Evolutionary conservation across 2,888 invertebrate species (phyloP).

Genomic region (Cheilosia grossa): DNA sequence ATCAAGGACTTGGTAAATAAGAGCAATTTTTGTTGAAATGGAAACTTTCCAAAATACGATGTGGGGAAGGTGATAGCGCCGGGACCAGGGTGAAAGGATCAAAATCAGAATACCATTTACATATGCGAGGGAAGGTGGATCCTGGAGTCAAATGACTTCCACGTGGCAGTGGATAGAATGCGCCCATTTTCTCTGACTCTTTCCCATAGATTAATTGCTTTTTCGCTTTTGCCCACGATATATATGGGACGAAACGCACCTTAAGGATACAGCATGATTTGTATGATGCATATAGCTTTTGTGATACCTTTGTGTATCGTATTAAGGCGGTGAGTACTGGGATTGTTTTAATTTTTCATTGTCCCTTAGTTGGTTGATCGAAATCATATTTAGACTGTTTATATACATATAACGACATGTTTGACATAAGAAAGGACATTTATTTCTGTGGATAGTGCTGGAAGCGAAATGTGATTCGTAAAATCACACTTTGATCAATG

Average conservation of each 20-base stretch:
- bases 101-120: conserved; percentile 56
- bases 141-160: conserved; percentile 19
- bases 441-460: no score
- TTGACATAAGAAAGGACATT: no score
- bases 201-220: conserved; percentile 36
- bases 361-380: no score
- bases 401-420: no score
- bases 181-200: conserved; percentile 16
- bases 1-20: conserved; percentile 14
- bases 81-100: conserved; percentile 11
- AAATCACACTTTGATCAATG: no score
- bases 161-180: background rate
- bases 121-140: conserved; percentile 15
- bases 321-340: background rate
- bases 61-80: conserved; percentile 2
- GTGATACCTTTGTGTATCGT: conserved; percentile 1
- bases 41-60: conserved; percentile 30
- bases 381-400: no score
- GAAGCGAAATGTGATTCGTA: no score
- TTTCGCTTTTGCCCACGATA: conserved; percentile 29
- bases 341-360: conserved; percentile 11
- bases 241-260: conserved; percentile 4
- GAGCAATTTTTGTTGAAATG: conserved; percentile 51
- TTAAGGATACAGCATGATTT: conserved; percentile 8
- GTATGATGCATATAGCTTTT: background rate